Evolutionary conservation across 2,888 invertebrate species (phyloP), one percentile per base, ranked within the genome.

Genomic region (Leucozona laternaria): DNA sequence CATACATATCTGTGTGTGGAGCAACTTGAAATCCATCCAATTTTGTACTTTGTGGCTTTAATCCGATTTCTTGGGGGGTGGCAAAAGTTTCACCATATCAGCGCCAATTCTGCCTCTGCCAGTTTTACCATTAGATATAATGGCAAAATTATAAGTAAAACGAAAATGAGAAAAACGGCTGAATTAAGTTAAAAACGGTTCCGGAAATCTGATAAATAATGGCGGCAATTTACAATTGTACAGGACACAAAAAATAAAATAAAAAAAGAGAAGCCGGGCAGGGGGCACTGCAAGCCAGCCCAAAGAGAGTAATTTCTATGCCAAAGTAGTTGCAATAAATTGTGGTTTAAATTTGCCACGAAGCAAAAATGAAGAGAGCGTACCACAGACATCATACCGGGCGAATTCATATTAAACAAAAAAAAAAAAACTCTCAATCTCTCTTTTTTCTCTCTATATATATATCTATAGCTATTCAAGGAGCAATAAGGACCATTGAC

Each of bases 301-400:
- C 22, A 58, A 70, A 58, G 22, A 68, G 76, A 84, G 79, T 76
- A 79, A 84, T 84, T 84, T 84, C 71, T n/a, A n/a, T 84, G 71
- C 76, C 79, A 84, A 76, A 84, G 80, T 85, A 85, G 85, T 72
- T 76, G 72, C 85, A 77, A 85, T 85, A 85, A 85, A 85, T 85
- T 80, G 80, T 80, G 80, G 80, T 80, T 80, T 68, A 85, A 85
- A 80, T 80, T 80, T 80, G 85, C 84, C 76, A 80, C 76, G 66
- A 72, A 85, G 84, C 84, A 85, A 77, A 85, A 85, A 77, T 77
- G 55, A 72, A 80, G 72, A 77, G 53, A 4, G 17, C 28, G n/a
- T n/a, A 37, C 53, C 60, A 40, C 37, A 60, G 22, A 22, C 37
- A 60, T 60, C 60, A 60, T 40, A 13, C 58, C 71, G 58, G 55